Evolutionary conservation across 2,888 invertebrate genomes (phyloP), one percentile per base, ranked within the genome.

Genomic region (Cerastis rubricosa): DNA sequence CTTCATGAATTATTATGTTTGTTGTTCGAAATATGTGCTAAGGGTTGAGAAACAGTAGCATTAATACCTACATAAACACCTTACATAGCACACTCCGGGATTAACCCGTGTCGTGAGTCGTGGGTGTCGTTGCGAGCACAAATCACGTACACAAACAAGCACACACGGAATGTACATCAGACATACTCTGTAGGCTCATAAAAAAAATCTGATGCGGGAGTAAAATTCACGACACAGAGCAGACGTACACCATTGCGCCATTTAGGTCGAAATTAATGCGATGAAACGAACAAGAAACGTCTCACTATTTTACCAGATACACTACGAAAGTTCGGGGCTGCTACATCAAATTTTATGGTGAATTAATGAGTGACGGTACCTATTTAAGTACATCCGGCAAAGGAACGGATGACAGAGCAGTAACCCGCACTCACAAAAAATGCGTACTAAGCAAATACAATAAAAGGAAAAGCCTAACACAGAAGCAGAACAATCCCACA

Each of bases 131-230:
- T 78, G 70, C 25, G 71, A 69, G 54, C 61, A 70, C 72, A 86
- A 83, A 78, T 78, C 83, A 78, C 86, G 69, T 74, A 66, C 68
- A 78, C 74, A 83, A 83, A 83, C 83, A 77, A 71, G 68, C 71
- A 61, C 70, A 57, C 40, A 63, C 47, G 71, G 71, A 81, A 72
- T 71, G 67, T 71, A 85, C 83, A 85, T 72, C 69, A 64, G n/a
- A 43, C 64, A n/a, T 80, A 70, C 81, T 69, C 71, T 63, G 66
- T 64, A 51, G 57, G 82, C 71, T 71, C 85, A 81, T 83, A 83
- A 85, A 83, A n/a, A 79, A 81, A 76, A 76, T 70, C 72, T 67
- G 85, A 82, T 81, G 76, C 51, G 85, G 51, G 85, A 22, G 76
- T 85, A 81, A 85, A 82, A 81, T 63, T 76, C 83, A 81, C 72